A percentile compares a stretch with the other conserved stretches of the same genome.
phyloP scores from a whole-genome alignment of 2,113 vertebrate genomes.

The Rhea americana region DNA sequence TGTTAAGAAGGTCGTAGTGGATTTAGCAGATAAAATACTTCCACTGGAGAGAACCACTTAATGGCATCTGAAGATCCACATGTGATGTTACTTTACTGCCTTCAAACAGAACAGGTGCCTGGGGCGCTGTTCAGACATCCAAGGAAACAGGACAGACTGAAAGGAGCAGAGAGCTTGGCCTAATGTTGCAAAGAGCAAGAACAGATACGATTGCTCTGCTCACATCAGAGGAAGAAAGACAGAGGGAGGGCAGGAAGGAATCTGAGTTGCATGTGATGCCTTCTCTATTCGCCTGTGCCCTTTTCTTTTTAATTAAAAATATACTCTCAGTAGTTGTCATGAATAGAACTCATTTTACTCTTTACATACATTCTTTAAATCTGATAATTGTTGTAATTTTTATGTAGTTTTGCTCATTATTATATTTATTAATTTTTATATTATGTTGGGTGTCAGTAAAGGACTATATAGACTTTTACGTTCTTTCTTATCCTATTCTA shows the following conservation, averaged over 20 bases:
- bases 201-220: not conserved
- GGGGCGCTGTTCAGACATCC: fast-evolving
- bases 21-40: not conserved
- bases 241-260: not conserved
- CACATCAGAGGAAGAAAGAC: not conserved
- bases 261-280: not conserved
- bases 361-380: fast-evolving
- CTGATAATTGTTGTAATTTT: not conserved
- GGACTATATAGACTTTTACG: not conserved
- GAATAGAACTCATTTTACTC: not conserved
- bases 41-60: not conserved
- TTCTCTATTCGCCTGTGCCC: fast-evolving
- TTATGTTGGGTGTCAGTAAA: not conserved
- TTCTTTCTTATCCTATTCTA: not conserved
- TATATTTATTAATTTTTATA: not conserved
- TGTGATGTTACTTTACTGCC: not conserved
- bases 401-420: not conserved
- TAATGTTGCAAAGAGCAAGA: fast-evolving
- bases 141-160: not conserved
- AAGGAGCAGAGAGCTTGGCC: fast-evolving
- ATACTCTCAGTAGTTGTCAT: not conserved
- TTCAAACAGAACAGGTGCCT: not conserved
- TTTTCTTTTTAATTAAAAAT: not conserved
- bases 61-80: not conserved
- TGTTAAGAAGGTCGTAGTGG: not conserved